Percentiles rank a stretch among this genome's conserved stretches.
Evolutionary conservation across 2,888 invertebrate genomes (phyloP).

Genomic region (Allolobophora icterica): DNA sequence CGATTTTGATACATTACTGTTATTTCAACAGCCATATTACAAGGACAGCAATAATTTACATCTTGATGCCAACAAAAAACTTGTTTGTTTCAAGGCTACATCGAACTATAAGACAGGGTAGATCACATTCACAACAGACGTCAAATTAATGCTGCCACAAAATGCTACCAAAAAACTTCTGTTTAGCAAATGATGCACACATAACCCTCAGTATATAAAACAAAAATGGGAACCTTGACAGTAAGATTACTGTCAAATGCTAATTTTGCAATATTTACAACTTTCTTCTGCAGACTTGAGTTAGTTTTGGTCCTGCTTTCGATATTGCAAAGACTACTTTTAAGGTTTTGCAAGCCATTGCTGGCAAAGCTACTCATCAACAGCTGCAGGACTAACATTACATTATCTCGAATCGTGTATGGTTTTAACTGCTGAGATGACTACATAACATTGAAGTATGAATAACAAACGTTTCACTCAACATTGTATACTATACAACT

Average conservation of each 20-base stretch:
- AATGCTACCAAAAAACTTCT: too few relatives aligned
- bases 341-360: not conserved
- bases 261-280: not conserved
- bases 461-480: not conserved
- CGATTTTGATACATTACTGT: too few relatives aligned
- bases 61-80: too few relatives aligned
- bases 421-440: not conserved
- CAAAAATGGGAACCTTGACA: too few relatives aligned
- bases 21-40: too few relatives aligned
- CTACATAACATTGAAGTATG: not conserved
- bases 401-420: not conserved
- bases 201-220: too few relatives aligned
- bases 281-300: not conserved
- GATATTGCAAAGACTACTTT: not conserved
- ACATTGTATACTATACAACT: not conserved
- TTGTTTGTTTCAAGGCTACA: too few relatives aligned
- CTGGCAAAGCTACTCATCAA: not conserved
- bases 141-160: too few relatives aligned
- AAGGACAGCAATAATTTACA: too few relatives aligned
- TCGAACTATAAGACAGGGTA: too few relatives aligned
- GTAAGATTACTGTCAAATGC: not conserved
- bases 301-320: not conserved
- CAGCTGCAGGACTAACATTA: not conserved
- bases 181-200: too few relatives aligned
- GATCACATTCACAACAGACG: too few relatives aligned